A percentile compares a stretch with the other conserved stretches of the same genome.
Conservation (phyloP, 1,140 invertebrate species). For the Hycleus cichorii region DNA sequence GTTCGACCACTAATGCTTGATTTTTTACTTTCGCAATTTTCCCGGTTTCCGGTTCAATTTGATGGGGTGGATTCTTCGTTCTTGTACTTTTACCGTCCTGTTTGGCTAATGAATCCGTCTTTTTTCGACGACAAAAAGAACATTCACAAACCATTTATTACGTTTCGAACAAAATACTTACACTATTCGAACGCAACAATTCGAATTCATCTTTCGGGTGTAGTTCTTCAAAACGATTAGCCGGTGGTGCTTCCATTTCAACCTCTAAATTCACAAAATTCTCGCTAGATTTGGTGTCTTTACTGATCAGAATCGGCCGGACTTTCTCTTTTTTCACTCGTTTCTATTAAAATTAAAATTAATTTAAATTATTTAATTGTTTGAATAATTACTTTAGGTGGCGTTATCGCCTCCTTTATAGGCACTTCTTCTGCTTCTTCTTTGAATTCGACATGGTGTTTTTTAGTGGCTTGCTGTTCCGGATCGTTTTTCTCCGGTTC, state of each 20-base stretch:
- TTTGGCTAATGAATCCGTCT: slow-evolving; percentile 36
- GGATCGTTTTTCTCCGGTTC: not conserved
- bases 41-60: too few relatives aligned
- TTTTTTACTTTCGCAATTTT: too few relatives aligned
- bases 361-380: not conserved
- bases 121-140: slow-evolving; percentile 29
- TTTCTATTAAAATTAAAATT: slow-evolving; percentile 26
- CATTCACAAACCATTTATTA: not conserved
- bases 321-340: slow-evolving; percentile 30
- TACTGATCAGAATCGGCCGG: slow-evolving; percentile 36
- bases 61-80: too few relatives aligned
- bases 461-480: slow-evolving; percentile 17
- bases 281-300: slow-evolving; percentile 22
- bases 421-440: slow-evolving; percentile 26
- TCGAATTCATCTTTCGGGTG: slow-evolving; percentile 76
- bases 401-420: slow-evolving; percentile 5
- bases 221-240: slow-evolving; percentile 70
- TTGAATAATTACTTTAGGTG: not conserved
- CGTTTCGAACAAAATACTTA: slow-evolving; percentile 24
- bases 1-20: slow-evolving; percentile 17
- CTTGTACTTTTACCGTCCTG: slow-evolving; percentile 29
- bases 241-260: slow-evolving; percentile 16
- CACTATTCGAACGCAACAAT: slow-evolving; percentile 41
- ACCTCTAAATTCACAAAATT: slow-evolving; percentile 2
- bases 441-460: slow-evolving; percentile 36